Evolutionary conservation across 1,140 invertebrate species (phyloP), one percentile per base, ranked within the genome.

Genomic region (Polypedilum pembai): DNA sequence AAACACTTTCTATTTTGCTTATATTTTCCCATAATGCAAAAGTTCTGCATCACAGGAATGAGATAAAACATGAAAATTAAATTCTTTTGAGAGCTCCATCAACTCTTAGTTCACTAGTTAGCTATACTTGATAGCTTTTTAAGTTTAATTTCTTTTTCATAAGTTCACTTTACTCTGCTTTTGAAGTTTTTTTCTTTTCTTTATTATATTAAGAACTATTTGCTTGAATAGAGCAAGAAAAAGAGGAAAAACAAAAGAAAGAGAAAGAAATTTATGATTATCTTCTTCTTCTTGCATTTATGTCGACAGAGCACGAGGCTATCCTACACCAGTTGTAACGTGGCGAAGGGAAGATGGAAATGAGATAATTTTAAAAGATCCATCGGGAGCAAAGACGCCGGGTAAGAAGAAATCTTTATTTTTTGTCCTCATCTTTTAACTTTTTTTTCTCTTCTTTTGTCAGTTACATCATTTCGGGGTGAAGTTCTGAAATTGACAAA

Each of bases 331-430:
- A 0, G 88, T 90, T 78, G 89, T 97, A 69, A 89, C 88, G 75
- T 98, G 95, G 94, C 86, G 90, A 73, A 83, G 93, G 74, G 93
- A 95, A 84, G 92, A 95, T 82, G 89, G 89, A 73, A 85, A 85
- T 76, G 89, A 93, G 77, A 92, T 96, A 76, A 86, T 92, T 24
- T 86, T 94, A 63, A 89, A 89, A 79, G 87, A 89, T 77, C 77
- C 80, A 76, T 84, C 81, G 77, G 87, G 85, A 75, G 82, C 83
- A 63, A 91, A 90, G 83, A 86, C 84, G 72, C 85, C 87, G 83
- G 86, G 89, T 90, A 80, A 82, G 75, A 18, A 33, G 7, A 17
- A 40, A 20, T 75, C 18, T 15, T 75, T 17, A 17, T 33, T 73
- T 40, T 63, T 45, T 73, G 24, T 73, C 66, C 15, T 40, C 15